A percentile compares a stretch with the other conserved stretches of the same genome.
phyloP scores from a whole-genome alignment of 2,113 vertebrate genomes.

The Mellivora capensis region DNA sequence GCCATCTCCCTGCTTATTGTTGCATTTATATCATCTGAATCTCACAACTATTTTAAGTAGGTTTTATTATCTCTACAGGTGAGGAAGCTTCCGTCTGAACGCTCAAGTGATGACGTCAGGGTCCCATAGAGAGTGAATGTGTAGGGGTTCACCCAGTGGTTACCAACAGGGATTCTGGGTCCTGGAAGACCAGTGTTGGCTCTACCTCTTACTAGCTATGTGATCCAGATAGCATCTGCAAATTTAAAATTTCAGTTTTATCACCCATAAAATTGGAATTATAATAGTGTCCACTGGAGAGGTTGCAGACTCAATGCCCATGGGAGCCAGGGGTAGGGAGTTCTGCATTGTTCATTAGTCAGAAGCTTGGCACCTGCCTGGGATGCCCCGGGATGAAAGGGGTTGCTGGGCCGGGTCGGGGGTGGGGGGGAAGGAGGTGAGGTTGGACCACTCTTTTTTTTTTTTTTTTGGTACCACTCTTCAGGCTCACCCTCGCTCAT shows the following conservation, averaged over 20 bases:
- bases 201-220: background rate
- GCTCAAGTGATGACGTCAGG: background rate
- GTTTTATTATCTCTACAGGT: background rate
- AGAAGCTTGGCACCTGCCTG: background rate
- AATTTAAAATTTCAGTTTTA: background rate
- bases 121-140: too few species aligned
- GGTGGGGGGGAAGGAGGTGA: background rate
- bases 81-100: background rate
- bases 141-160: background rate
- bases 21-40: background rate
- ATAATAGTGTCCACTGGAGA: background rate
- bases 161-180: background rate
- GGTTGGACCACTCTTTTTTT: background rate
- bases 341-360: rapidly evolving
- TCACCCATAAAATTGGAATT: background rate
- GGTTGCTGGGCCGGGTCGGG: too few species aligned
- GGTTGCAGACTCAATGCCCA: background rate
- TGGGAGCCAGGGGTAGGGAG: background rate
- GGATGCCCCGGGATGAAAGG: too few species aligned
- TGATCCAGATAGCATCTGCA: background rate
- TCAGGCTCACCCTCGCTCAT: background rate
- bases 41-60: background rate
- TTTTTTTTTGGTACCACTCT: too few species aligned
- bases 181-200: background rate
- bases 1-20: background rate